These are phyloP conservation scores for Falco novaeseelandiae DNA, from an alignment of 2,797 vertebrate species.

Conservation along the genomic window DNA sequence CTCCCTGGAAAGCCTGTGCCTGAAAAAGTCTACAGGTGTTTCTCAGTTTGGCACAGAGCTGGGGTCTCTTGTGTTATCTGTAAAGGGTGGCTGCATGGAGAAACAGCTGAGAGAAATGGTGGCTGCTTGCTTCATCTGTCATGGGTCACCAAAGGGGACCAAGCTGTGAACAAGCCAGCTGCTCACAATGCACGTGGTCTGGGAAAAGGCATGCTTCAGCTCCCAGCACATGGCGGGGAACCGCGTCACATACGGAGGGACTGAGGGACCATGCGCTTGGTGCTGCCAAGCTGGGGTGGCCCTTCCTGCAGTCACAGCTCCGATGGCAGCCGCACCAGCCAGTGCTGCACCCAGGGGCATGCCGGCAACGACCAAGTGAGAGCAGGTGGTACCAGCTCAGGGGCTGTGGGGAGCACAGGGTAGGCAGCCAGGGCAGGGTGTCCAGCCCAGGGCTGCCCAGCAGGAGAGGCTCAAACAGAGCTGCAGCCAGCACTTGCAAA, in stretches of 20 bases:
- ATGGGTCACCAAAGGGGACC: neutral
- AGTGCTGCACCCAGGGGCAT: accelerated
- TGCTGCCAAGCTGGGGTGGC: neutral
- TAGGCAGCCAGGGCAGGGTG: accelerated
- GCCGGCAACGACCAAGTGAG: accelerated
- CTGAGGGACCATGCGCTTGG: accelerated
- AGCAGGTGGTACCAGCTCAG: neutral
- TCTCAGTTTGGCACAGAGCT: neutral
- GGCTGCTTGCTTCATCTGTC: neutral
- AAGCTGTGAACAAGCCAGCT: neutral
- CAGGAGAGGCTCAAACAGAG: neutral
- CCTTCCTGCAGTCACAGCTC: neutral
- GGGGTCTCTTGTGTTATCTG: neutral
- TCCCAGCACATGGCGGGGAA: accelerated
- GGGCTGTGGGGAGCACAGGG: neutral
- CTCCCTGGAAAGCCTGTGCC: neutral
- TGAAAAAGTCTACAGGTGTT: neutral
- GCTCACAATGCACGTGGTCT: accelerated
- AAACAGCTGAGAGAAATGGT: neutral
- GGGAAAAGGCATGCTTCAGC: neutral
- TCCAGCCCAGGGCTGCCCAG: neutral
- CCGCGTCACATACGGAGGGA: accelerated
- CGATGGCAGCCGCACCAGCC: accelerated
- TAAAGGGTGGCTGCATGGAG: neutral
- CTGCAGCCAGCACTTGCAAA: neutral